These are phyloP conservation scores for Diplodus sargus DNA, from an alignment of 2,797 vertebrate genomes.

Conservation along the genomic window DNA sequence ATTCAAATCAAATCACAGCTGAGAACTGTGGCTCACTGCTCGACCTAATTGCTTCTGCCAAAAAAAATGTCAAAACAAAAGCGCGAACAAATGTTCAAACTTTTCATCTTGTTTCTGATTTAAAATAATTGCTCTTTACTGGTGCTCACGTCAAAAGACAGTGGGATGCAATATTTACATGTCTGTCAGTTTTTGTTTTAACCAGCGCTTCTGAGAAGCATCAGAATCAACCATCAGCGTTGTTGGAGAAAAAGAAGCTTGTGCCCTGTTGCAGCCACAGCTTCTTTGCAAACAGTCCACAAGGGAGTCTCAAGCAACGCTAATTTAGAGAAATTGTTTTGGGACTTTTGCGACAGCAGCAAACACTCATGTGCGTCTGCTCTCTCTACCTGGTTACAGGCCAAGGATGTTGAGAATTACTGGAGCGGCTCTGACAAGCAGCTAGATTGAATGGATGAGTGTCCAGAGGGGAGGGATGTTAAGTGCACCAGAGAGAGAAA, in stretches of 20 bases:
- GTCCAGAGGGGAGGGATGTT: slow-evolving; percentile 12
- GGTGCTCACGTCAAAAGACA: background rate
- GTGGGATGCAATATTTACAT: slow-evolving; percentile 5
- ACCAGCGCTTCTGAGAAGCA: slow-evolving; percentile 11
- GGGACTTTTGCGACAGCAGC: slow-evolving; percentile 1
- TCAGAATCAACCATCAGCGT: slow-evolving; percentile 20
- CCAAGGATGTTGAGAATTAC: slow-evolving; percentile 15
- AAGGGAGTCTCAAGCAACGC: slow-evolving; percentile 1
- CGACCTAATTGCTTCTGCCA: too few species aligned
- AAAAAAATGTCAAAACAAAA: too few species aligned
- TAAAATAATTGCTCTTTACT: background rate
- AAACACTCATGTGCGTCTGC: background rate
- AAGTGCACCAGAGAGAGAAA: slow-evolving; percentile 8
- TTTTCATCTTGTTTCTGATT: background rate
- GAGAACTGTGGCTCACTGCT: too few species aligned
- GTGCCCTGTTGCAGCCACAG: slow-evolving; percentile 5
- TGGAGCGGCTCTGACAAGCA: slow-evolving; percentile 5
- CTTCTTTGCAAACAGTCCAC: slow-evolving; percentile 6
- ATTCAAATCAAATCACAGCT: too few species aligned
- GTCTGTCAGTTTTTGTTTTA: background rate
- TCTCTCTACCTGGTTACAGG: slow-evolving; percentile 13
- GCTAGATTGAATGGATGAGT: slow-evolving; percentile 19
- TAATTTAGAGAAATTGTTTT: slow-evolving; percentile 23
- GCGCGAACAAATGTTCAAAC: too few species aligned
- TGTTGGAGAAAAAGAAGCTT: background rate